Conservation (phyloP, 2,113 vertebrate species). For the Phocoena phocoena region DNA sequence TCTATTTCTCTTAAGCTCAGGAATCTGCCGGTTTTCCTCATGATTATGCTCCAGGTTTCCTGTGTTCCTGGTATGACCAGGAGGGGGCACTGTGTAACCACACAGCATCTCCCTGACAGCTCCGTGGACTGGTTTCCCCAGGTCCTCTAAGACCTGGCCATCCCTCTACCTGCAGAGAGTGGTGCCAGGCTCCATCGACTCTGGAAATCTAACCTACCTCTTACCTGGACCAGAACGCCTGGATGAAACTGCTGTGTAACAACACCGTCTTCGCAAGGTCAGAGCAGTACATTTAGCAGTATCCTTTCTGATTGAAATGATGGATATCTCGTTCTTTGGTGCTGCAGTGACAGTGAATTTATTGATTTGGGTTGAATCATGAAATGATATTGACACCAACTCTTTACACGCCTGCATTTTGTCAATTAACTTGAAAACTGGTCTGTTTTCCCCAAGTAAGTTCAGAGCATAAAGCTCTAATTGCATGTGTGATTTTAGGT, state of each 20-base stretch:
- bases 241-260: background rate
- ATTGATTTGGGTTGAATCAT: background rate
- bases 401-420: background rate
- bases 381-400: background rate
- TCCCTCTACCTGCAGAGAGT: background rate
- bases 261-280: background rate
- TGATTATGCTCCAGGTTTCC: background rate
- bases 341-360: background rate
- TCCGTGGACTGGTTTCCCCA: accelerated
- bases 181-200: background rate
- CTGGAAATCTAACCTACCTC: background rate
- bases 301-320: background rate
- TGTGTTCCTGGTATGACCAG: background rate
- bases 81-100: conserved; percentile 56
- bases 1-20: background rate
- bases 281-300: background rate
- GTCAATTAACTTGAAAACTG: background rate
- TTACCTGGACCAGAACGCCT: background rate
- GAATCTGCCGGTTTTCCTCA: accelerated
- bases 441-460: background rate
- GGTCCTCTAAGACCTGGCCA: background rate
- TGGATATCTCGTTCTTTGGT: background rate
- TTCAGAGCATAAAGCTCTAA: background rate
- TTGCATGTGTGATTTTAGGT: background rate
- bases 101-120: accelerated